These are phyloP conservation scores for Ceramica pisi DNA, from an alignment of 2,888 invertebrate species.

Conservation along the genomic window DNA sequence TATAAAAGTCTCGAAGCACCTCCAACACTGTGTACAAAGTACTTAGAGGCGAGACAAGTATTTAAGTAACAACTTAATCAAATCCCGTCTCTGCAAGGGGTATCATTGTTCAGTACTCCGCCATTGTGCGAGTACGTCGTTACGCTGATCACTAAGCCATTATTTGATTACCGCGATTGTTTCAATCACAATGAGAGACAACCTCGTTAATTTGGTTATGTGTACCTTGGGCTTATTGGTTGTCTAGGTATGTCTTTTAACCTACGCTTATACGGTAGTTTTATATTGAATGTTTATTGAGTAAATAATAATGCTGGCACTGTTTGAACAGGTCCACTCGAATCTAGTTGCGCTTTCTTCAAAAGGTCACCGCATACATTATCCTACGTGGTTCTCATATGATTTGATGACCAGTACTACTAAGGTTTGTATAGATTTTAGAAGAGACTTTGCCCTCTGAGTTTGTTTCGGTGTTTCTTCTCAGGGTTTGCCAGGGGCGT, in stretches of 20 bases:
- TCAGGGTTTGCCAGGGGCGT: too few species aligned
- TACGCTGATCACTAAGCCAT: slow-evolving; percentile 46
- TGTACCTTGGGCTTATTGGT: neutral
- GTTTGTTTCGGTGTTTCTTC: too few species aligned
- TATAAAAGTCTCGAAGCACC: neutral
- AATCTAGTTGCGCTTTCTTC: too few species aligned
- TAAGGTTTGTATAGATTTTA: too few species aligned
- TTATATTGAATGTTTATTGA: neutral
- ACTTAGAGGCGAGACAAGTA: slow-evolving; percentile 25
- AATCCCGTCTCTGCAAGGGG: slow-evolving; percentile 50
- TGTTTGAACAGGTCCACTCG: too few species aligned
- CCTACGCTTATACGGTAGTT: neutral
- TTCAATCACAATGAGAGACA: slow-evolving; percentile 56
- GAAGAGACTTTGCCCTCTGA: too few species aligned
- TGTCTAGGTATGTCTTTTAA: neutral
- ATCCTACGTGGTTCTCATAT: too few species aligned
- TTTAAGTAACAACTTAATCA: slow-evolving; percentile 53
- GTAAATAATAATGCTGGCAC: too few species aligned
- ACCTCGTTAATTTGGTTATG: slow-evolving; percentile 41
- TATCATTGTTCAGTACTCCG: slow-evolving; percentile 47
- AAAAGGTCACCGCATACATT: too few species aligned
- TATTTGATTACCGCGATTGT: slow-evolving; percentile 60
- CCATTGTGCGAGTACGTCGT: slow-evolving; percentile 47
- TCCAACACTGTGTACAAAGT: neutral
- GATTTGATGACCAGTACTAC: too few species aligned